Conservation (phyloP, 2,888 invertebrate species). For the Dromius quadrimaculatus region DNA sequence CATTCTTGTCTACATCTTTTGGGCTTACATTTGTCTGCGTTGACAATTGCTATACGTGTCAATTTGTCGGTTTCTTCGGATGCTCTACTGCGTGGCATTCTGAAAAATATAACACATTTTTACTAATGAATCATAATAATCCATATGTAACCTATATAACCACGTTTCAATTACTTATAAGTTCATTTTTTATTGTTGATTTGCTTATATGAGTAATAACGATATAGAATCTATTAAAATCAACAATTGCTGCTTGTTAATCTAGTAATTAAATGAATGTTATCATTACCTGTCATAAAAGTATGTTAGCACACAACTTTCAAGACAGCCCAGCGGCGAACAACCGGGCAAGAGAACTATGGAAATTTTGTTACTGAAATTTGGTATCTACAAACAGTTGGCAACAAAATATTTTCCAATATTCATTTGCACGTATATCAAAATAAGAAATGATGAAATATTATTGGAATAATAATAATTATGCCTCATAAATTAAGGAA, state of each 20-base stretch:
- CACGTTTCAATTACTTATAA: constrained; percentile 34
- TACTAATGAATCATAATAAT: constrained; percentile 11
- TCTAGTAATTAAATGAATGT: constrained; percentile 1
- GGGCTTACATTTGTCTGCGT: constrained; percentile 98
- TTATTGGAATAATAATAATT: background rate
- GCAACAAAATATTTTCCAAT: constrained; percentile 1
- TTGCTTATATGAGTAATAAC: background rate
- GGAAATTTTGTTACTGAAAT: constrained; percentile 2
- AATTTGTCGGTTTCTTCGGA: constrained; percentile 91
- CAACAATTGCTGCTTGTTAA: background rate
- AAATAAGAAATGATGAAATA: background rate
- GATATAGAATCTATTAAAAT: constrained; percentile 1
- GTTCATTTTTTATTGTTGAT: constrained; percentile 5
- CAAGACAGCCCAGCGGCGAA: constrained; percentile 52
- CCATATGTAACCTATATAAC: constrained; percentile 39
- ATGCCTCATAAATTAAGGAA: too few relatives aligned
- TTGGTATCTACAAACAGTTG: constrained; percentile 8
- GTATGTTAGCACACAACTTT: constrained; percentile 51
- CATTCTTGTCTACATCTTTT: constrained; percentile 99
- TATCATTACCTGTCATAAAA: constrained; percentile 48
- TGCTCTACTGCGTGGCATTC: constrained; percentile 79
- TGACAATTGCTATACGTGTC: constrained; percentile 98
- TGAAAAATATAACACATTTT: constrained; percentile 58
- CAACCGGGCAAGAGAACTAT: constrained; percentile 60
- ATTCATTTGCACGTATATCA: background rate